These are phyloP conservation scores for Steinernema khuongi DNA, from an alignment of 1,140 invertebrate species.

Conservation along the genomic window DNA sequence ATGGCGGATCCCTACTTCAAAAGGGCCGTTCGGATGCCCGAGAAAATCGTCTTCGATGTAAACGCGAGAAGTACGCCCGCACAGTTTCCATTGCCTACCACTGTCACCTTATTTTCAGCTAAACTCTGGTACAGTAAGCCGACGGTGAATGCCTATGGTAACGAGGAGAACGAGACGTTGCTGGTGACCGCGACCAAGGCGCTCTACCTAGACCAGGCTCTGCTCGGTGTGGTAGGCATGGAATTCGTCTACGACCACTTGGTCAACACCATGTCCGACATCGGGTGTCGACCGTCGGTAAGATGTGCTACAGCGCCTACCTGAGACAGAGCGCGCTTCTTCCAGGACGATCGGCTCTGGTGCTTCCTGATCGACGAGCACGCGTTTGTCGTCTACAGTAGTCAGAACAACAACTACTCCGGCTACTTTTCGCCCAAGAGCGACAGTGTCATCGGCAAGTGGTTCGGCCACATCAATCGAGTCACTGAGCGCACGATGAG, in stretches of 20 bases:
- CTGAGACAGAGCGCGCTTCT: not conserved
- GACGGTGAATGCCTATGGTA: slow-evolving; percentile 42
- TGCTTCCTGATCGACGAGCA: slow-evolving; percentile 57
- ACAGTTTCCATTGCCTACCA: slow-evolving; percentile 1
- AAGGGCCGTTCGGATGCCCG: slow-evolving; percentile 52
- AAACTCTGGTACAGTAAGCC: slow-evolving; percentile 52
- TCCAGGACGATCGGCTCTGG: slow-evolving; percentile 45
- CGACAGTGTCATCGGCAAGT: slow-evolving; percentile 43
- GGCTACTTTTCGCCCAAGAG: slow-evolving; percentile 28
- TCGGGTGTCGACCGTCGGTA: slow-evolving; percentile 53
- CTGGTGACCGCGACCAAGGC: slow-evolving; percentile 52
- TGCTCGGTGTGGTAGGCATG: slow-evolving; percentile 53
- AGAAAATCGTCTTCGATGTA: slow-evolving; percentile 52
- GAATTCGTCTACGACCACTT: slow-evolving; percentile 54
- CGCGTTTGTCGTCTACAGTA: slow-evolving; percentile 54
- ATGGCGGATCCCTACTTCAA: slow-evolving; percentile 51
- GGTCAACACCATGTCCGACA: slow-evolving; percentile 41
- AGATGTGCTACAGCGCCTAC: slow-evolving; percentile 14
- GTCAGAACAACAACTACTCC: slow-evolving; percentile 46
- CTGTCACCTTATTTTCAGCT: slow-evolving; percentile 39
- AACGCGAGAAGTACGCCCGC: slow-evolving; percentile 46
- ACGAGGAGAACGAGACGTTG: slow-evolving; percentile 51
- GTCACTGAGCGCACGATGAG: slow-evolving; percentile 57
- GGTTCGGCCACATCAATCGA: slow-evolving; percentile 55
- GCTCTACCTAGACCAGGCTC: slow-evolving; percentile 48